Evolutionary conservation across 2,888 invertebrate genomes (phyloP), one percentile per base, ranked within the genome.

Genomic region (Drosophila leonis): DNA sequence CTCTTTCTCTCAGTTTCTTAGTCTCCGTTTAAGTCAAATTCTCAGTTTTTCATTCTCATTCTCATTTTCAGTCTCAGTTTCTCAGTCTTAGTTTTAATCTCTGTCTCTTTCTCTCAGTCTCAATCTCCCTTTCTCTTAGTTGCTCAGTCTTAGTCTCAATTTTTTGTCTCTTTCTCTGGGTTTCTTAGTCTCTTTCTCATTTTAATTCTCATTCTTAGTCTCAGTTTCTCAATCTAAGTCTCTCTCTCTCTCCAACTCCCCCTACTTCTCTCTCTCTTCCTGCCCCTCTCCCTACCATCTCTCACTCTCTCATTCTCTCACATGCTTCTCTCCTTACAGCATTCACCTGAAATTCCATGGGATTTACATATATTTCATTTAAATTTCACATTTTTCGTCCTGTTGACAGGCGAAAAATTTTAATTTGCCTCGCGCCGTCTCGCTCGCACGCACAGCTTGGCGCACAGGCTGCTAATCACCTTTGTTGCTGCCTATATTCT

Each of bases 401-500:
- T 66, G 60, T 42, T 73, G 48, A 39, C 59, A 65, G 72, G 72
- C 54, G 1, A 39, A 37, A 52, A 74, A 62, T 54, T 75, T 52
- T 46, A 51, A 59, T 75, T 75, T 49, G 35, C 12, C n/a, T 18
- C 2, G 7, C 9, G 1, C 15, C 2, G 4, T 12, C 37, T 1
- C 37, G 15, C n/a, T 13, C 18, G 12, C 15, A 7, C 41, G 5
- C 15, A 7, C 31, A 15, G 12, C 13, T 27, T 3, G n/a, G 10
- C 9, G 24, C 9, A 29, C 46, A 56, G 31, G 20, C 39, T 72
- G 75, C 76, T 76, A 78, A 77, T 77, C 70, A 78, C 75, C 59
- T 60, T 74, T 65, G 18, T 44, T 62, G 41, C 64, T 64, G 24
- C 24, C 24, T 24, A 2, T 24, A 9, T 9, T 27, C n/a, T n/a